Conservation (phyloP, 2,113 vertebrate genomes). For the human region DNA sequence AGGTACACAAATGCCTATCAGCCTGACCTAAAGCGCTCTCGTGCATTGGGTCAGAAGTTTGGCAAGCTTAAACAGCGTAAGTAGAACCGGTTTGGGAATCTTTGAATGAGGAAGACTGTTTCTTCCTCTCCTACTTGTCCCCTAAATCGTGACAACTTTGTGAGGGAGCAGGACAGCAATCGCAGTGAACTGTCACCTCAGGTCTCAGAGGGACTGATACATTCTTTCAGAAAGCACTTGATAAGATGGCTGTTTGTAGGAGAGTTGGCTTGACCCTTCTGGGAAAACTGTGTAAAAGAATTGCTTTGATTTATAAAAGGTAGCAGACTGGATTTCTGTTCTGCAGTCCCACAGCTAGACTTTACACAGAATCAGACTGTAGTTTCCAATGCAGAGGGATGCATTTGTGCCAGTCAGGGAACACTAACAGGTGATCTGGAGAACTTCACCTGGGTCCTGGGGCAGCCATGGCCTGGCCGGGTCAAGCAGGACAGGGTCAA, state of each 20-base stretch:
- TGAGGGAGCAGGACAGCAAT: background rate
- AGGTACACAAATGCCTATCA: background rate
- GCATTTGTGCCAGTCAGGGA: background rate
- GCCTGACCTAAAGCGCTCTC: background rate
- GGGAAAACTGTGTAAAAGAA: constrained; percentile 46
- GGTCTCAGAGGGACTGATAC: background rate
- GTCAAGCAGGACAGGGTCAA: background rate
- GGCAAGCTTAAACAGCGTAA: background rate
- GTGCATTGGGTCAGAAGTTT: background rate
- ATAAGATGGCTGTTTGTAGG: constrained; percentile 8
- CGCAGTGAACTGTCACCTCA: background rate
- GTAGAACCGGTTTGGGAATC: background rate
- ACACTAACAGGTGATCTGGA: fast-evolving
- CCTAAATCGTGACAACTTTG: background rate
- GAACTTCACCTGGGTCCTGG: background rate
- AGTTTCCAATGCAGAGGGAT: background rate
- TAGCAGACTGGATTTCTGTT: background rate
- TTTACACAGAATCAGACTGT: background rate
- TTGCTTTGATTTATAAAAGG: constrained; percentile 40
- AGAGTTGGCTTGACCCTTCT: background rate
- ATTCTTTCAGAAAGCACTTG: constrained; percentile 35
- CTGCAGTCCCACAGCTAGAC: background rate
- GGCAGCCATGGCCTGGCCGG: background rate
- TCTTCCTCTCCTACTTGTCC: background rate
- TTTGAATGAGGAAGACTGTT: background rate